Evolutionary conservation across 2,113 vertebrate species (phyloP).

Genomic region (Macaca nemestrina): DNA sequence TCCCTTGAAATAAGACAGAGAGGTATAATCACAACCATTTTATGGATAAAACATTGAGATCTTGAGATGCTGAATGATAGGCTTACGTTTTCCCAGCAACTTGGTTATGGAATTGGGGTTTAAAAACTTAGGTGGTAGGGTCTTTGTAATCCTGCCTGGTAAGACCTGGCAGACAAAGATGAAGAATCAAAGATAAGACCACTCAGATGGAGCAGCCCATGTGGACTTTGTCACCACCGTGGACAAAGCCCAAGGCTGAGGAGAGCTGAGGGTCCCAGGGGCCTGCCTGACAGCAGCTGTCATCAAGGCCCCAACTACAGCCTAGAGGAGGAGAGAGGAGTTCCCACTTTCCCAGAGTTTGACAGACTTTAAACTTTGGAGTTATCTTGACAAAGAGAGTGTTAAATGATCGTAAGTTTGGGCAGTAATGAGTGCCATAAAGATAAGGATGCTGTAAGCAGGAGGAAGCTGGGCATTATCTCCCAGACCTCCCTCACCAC

Average conservation of each 20-base stretch:
- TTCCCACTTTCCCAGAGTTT: neutral
- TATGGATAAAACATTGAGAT: neutral
- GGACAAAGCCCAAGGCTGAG: neutral
- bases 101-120: neutral
- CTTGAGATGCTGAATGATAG: neutral
- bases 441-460: constrained; percentile 33
- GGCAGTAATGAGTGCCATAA: neutral
- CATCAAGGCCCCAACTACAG: neutral
- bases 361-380: neutral
- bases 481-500: neutral
- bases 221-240: neutral
- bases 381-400: neutral
- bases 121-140: neutral
- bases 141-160: neutral
- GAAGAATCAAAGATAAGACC: neutral
- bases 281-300: neutral
- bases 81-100: neutral
- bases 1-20: neutral
- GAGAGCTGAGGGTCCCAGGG: neutral
- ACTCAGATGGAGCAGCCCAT: fast-evolving
- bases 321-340: neutral
- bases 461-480: neutral
- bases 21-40: neutral
- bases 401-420: neutral
- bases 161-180: neutral